Percentiles rank a stretch among this genome's conserved stretches.
phyloP scores from a whole-genome alignment of 1,140 invertebrate species.

The Ceratitis capitata region DNA sequence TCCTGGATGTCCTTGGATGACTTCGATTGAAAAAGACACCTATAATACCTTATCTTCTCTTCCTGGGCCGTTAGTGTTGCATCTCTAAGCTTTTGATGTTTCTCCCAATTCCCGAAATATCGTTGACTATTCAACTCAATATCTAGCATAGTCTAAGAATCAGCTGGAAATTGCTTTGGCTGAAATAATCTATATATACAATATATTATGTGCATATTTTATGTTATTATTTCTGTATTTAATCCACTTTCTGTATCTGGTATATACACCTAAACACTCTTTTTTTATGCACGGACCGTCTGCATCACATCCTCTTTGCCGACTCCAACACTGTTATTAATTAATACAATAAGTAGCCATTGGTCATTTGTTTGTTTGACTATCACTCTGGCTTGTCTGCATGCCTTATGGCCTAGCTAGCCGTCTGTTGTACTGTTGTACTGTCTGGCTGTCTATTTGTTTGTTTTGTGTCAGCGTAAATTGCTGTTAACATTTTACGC shows the following conservation, averaged over 20 bases:
- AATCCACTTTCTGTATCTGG: background rate
- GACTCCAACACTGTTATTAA: conserved; percentile 1
- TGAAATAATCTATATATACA: too few species aligned
- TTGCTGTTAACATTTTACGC: conserved; percentile 21
- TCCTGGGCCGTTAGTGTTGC: too few species aligned
- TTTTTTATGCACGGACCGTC: background rate
- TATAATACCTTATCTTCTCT: too few species aligned
- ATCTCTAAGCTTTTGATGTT: too few species aligned
- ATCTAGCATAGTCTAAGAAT: too few species aligned
- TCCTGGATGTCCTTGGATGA: too few species aligned
- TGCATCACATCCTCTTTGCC: too few species aligned
- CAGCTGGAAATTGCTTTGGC: too few species aligned
- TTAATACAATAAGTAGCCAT: background rate
- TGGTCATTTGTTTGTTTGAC: background rate
- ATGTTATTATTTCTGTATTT: background rate
- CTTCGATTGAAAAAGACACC: too few species aligned
- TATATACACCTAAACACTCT: background rate
- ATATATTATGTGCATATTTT: background rate
- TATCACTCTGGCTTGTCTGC: background rate
- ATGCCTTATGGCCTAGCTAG: background rate
- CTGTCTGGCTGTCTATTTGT: background rate
- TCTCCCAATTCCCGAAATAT: too few species aligned
- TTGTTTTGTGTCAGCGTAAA: background rate
- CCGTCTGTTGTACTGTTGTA: background rate
- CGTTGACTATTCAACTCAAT: too few species aligned